A percentile compares a stretch with the other conserved stretches of the same genome.
These are phyloP conservation scores for Bellardia bayeri DNA, from an alignment of 2,888 invertebrate species.

Conservation along the genomic window DNA sequence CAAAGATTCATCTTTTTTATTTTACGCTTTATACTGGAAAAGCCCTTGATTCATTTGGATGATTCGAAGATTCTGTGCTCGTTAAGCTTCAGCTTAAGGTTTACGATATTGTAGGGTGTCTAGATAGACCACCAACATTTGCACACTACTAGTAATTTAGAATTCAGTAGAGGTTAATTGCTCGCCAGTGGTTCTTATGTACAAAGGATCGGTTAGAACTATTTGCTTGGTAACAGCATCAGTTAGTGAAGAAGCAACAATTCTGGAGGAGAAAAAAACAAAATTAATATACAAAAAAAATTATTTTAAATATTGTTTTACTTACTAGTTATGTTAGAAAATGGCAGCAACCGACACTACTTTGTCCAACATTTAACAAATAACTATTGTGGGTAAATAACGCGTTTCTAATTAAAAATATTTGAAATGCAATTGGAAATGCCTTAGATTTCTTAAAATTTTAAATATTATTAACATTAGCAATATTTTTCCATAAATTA, in stretches of 20 bases:
- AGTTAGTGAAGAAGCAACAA: constrained; percentile 91
- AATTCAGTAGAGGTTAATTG: constrained; percentile 86
- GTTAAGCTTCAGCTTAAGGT: constrained; percentile 84
- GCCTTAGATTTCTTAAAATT: too few species aligned
- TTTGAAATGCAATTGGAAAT: too few species aligned
- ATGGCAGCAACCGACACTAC: constrained; percentile 94
- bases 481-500: too few species aligned
- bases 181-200: constrained; percentile 93
- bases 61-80: constrained; percentile 83
- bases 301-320: constrained; percentile 42
- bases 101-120: constrained; percentile 87
- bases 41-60: constrained; percentile 79
- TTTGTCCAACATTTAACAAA: too few species aligned
- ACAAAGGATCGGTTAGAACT: constrained; percentile 92
- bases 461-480: too few species aligned
- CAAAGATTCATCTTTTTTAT: constrained; percentile 91
- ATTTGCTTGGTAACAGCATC: constrained; percentile 91
- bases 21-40: constrained; percentile 82
- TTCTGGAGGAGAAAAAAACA: constrained; percentile 85
- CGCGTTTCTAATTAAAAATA: too few species aligned
- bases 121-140: constrained; percentile 91
- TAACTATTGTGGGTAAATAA: too few species aligned
- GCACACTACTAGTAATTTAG: constrained; percentile 92
- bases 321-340: constrained; percentile 95
- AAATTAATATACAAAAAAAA: neutral